A percentile compares a stretch with the other conserved stretches of the same genome.
Evolutionary conservation across 2,797 vertebrate genomes (phyloP).

Genomic region (Gouania willdenowi): DNA sequence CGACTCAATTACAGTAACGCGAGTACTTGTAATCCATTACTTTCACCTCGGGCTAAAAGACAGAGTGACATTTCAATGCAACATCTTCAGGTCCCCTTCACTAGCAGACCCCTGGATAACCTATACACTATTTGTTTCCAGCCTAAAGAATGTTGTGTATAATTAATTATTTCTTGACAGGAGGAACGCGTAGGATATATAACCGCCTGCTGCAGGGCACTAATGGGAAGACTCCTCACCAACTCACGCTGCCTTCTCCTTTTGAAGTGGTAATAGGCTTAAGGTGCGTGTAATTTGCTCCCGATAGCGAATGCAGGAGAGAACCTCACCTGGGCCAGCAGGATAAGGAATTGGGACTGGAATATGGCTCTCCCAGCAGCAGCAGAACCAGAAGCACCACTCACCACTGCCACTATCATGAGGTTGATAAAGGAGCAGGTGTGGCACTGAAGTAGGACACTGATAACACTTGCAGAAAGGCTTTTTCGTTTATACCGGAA

Average conservation of each 20-base stretch:
- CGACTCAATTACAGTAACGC: no score
- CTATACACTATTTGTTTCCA: constrained; percentile 40
- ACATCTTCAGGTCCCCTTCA: constrained; percentile 27
- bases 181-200: constrained; percentile 35
- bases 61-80: constrained; percentile 37
- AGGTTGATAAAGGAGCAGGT: constrained; percentile 63
- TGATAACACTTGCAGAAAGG: constrained; percentile 51
- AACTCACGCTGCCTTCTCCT: constrained; percentile 42
- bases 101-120: constrained; percentile 31
- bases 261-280: constrained; percentile 72
- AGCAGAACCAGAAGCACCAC: no score
- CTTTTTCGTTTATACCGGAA: constrained; percentile 43
- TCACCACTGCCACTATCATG: constrained; percentile 38
- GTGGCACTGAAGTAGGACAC: constrained; percentile 46
- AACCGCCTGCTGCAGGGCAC: constrained; percentile 39
- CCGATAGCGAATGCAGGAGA: constrained; percentile 55
- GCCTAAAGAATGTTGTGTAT: constrained; percentile 57
- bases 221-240: constrained; percentile 47
- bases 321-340: constrained; percentile 57
- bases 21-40: no score
- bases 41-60: no score
- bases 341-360: constrained; percentile 63
- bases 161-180: constrained; percentile 54
- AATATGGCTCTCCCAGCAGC: constrained; percentile 37
- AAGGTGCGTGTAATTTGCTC: constrained; percentile 70